Percentiles rank a stretch among this genome's conserved stretches.
These are phyloP conservation scores for Erithacus rubecula DNA, from an alignment of 2,797 vertebrate species.

Conservation along the genomic window DNA sequence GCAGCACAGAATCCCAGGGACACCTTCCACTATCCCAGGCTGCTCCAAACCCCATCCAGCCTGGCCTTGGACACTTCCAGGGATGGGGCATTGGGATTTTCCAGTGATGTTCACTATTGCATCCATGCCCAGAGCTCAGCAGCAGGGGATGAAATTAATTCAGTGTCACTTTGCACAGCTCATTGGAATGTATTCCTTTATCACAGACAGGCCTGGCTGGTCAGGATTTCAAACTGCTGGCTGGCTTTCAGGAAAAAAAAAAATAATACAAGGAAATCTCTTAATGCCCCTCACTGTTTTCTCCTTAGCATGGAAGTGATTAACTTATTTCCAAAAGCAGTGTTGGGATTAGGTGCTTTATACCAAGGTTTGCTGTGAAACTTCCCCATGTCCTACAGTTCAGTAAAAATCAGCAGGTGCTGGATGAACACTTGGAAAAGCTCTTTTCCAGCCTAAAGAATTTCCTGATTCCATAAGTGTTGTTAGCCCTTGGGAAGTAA, in stretches of 20 bases:
- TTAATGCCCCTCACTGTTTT: slow-evolving; percentile 22
- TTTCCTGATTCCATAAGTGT: background rate
- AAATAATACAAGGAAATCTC: background rate
- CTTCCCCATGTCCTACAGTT: background rate
- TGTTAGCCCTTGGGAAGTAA: background rate
- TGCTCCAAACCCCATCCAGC: rapidly evolving
- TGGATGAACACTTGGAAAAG: background rate
- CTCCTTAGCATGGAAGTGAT: slow-evolving; percentile 16
- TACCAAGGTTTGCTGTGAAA: background rate
- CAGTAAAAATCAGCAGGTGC: background rate
- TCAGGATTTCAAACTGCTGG: background rate
- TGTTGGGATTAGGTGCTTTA: background rate
- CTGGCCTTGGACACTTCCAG: background rate
- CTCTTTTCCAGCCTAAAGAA: background rate
- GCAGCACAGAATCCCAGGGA: background rate
- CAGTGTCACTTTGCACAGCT: background rate
- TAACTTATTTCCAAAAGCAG: background rate
- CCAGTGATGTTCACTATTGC: background rate
- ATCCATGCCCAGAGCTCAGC: background rate
- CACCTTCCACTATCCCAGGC: background rate
- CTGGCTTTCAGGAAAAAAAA: background rate
- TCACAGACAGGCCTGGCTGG: background rate
- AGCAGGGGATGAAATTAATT: background rate
- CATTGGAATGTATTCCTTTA: background rate
- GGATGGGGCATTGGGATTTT: background rate